phyloP scores from a whole-genome alignment of 2,113 vertebrate species.

The Stegostoma tigrinum region DNA sequence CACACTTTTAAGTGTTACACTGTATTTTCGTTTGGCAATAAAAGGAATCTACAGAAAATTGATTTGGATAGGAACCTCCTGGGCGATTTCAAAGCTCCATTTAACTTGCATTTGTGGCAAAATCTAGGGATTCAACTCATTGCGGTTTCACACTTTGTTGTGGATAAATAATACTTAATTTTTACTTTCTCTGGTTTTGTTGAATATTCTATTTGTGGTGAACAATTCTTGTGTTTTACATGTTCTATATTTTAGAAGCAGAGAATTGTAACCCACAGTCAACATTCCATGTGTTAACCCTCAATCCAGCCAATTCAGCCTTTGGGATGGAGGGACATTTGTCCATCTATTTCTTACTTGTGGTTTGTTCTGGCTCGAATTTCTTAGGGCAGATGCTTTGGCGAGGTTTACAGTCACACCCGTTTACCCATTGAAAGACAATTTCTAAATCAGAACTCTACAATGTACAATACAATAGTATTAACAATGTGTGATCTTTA shows the following conservation, averaged over 20 bases:
- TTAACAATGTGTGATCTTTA: not conserved
- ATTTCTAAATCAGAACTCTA: not conserved
- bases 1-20: no score
- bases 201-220: not conserved
- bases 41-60: no score
- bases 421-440: not conserved
- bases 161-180: not conserved
- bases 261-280: not conserved
- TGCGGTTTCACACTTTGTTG: no score
- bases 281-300: not conserved
- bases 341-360: not conserved
- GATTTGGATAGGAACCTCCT: no score
- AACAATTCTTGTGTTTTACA: not conserved
- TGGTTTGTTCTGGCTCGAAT: not conserved
- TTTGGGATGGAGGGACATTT: not conserved
- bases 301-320: not conserved
- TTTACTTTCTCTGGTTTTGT: not conserved
- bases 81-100: no score
- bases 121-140: no score
- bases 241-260: not conserved
- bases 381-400: not conserved
- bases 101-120: no score
- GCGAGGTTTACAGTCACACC: not conserved
- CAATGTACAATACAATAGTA: no score
- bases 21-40: no score